Evolutionary conservation across 1,140 invertebrate species (phyloP), one percentile per base, ranked within the genome.

Genomic region (Dryas iulia): DNA sequence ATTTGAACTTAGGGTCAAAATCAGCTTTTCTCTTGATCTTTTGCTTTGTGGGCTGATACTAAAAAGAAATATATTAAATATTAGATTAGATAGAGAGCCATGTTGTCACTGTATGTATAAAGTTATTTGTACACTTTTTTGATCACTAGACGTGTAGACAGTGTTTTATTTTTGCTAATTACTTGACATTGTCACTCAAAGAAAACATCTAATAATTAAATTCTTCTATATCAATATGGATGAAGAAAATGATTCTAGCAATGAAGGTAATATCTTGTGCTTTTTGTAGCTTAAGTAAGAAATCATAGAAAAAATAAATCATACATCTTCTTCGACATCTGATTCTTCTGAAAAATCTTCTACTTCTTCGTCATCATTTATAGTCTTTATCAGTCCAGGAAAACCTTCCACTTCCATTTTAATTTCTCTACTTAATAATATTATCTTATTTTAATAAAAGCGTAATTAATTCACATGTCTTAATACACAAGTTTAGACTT

Each of bases 1-100:
- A 97, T 75, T 96, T 85, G 82, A 97, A 97, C 14, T 94, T 94
- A 23, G 93, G 93, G 78, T 96, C 94, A 80, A 97, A 96, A 71
- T 96, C 95, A 23, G 94, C 94, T 60, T 94, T 94, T 72, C 94
- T 94, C 69, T 95, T 95, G 28, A 94, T 93, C 69, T 95, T 96
- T 72, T 95, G 93, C 83, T 96, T 96, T 3, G 93, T 95, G 52
- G 96, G 96, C 92, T 97, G 96, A 92, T 95, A 96, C 96, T 97
- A 77, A 63, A 92, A 91, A 72, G n/a, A 30, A 14, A 61, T 21
- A 10, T 18, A 39, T 35, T 23, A 4, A 24, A 35, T 31, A 39
- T 25, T 7, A 59, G 10, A 4, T 31, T n/a, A 24, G 4, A 3
- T 21, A 2, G 6, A 56, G 12, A 56, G n/a, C n/a, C n/a, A 56